Base-by-base conservation (phyloP, 64 coral and sea anemone genomes). In the Actinia tenebrosa region DNA sequence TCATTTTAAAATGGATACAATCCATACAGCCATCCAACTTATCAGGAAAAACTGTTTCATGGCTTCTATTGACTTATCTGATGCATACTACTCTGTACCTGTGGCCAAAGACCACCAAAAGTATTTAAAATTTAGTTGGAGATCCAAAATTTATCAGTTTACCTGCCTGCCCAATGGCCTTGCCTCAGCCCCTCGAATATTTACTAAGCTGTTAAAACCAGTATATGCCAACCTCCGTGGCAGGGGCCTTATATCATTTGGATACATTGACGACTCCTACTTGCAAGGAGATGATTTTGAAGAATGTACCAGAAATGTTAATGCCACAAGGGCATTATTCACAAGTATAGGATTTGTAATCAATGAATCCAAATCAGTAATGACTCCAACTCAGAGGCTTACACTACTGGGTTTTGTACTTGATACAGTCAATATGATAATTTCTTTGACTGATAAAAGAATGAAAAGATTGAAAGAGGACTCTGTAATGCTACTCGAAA, bases 121-220 rank as follows among this genome's bases (percentile, higher is more conserved):
- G 53, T 87, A 92, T 30, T 45, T 92, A 7, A 87, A 87, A 26
- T 92, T 88, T 87, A 37, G 64, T 16, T 87, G 90, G 90, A 63
- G 53, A 16, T 85, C 85, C 44, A 56, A 79, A 25, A 62, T 92
- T 55, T 88, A 88, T n/a, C 45, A 92, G 52, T 91, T 83, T 87
- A 87, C 85, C 46, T 92, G 91, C 16, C 86, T 88, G 64, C 86
- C 91, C n/a, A 92, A 88, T 84, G 80, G 86, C 63, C 44, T 88
- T 53, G 61, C 91, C 53, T 92, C 78, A 16, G 82, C 26, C 86
- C 86, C 78, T 3, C 23, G 90, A 5, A 91, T 79, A 64, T 91
- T 91, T 86, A 86, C 53, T 55, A 55, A 55, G 11, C 53, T 55
- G 53, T 55, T 55, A 55, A 55, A 55, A 11, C 53, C 53, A 55